A percentile compares a stretch with the other conserved stretches of the same genome.
These are phyloP conservation scores for Hemibagrus guttatus DNA, from an alignment of 2,797 vertebrate species.

Conservation along the genomic window DNA sequence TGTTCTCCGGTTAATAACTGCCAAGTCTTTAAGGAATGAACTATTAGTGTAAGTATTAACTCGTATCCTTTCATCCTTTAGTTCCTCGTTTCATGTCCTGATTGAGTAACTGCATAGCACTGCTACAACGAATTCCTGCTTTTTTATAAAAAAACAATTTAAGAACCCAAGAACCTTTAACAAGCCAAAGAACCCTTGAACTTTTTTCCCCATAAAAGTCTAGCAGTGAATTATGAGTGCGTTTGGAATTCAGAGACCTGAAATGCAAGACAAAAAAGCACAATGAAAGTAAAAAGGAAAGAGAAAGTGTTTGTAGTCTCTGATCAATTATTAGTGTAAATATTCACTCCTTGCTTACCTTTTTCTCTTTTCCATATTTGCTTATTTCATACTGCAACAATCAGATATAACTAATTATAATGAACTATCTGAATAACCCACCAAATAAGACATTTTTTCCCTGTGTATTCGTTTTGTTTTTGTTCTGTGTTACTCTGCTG, in stretches of 20 bases:
- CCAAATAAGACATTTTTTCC: background rate
- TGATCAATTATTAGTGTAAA: background rate
- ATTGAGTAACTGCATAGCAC: background rate
- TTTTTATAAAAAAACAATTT: background rate
- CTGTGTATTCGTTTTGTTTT: background rate
- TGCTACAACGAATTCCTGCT: background rate
- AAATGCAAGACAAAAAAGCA: background rate
- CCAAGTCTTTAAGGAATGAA: background rate
- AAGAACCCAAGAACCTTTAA: background rate
- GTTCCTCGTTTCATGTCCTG: background rate
- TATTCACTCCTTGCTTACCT: background rate
- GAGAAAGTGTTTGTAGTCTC: background rate
- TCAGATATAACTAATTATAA: background rate
- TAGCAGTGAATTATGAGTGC: background rate
- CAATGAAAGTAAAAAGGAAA: background rate
- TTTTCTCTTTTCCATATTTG: background rate
- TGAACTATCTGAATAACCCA: background rate
- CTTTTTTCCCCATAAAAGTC: background rate
- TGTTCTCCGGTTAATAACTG: background rate
- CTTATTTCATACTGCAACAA: background rate
- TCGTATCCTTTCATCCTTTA: background rate
- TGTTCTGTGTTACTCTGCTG: background rate
- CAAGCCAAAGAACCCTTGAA: background rate
- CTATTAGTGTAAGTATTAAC: background rate
- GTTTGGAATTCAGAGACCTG: slow-evolving; percentile 25